Evolutionary conservation across 1,140 invertebrate genomes (phyloP), one percentile per base, ranked within the genome.

Genomic region (Prorops nasuta): DNA sequence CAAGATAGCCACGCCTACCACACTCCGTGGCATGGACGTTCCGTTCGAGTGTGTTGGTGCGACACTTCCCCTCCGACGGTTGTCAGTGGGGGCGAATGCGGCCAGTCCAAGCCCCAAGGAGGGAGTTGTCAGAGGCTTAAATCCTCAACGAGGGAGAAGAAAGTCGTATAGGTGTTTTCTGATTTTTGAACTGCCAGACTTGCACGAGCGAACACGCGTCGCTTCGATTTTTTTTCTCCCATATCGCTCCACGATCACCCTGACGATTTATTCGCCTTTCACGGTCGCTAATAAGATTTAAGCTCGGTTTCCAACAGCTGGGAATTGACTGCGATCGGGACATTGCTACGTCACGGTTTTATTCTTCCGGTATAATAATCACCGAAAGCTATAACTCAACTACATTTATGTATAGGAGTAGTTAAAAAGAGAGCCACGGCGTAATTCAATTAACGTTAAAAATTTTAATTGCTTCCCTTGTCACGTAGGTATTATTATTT

Each of bases 1-100:
- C 59, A 56, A 63, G 49, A 38, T 64, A 54, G 59, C 71, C 73
- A 74, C 73, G 73, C 73, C 71, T 56, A 62, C 60, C 35, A 43
- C 44, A 41, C n/a, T 39, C 48, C 34, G 41, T 18, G 36, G 60
- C 58, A 66, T 66, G 68, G 73, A 72, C 72, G 74, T 71, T 64
- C 34, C 35, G 36, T 35, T 36, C 41, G 47, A 22, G 47, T 68
- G 65, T 68, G 56, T 58, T 55, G 39, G 59, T 59, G 57, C 59
- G 64, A 61, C n/a, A n/a, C 64, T 63, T 57, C 18, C 51, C 51
- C 45, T 43, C 32, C 44, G 46, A 20, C 31, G 31, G 36, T 20
- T 0, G 8, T 15, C 43, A 54, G 54, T 60, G 59, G 59, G 54
- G 49, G 57, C 20, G 39, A 38, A 24, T 14, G 49, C 42, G 42